Evolutionary conservation across 2,113 vertebrate genomes (phyloP), one percentile per base, ranked within the genome.

Genomic region (Xyrauchen texanus): DNA sequence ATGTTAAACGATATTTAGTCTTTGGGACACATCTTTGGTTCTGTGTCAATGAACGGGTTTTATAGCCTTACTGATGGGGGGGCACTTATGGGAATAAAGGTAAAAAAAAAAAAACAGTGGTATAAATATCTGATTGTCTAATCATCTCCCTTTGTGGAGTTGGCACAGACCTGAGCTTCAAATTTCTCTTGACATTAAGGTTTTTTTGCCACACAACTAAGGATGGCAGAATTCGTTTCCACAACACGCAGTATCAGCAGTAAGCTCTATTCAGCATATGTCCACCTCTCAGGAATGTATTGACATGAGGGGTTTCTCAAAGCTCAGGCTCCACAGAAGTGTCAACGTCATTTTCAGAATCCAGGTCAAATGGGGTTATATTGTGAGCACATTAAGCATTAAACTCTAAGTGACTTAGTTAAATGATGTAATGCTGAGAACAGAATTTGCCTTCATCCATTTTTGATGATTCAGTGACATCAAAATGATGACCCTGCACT

Each of bases 141-240:
- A 72, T 72, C 60, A 72, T n/a, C 55, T 72, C 21, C 21, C 21
- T 10, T 13, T 72, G 58, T 73, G 70, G 15, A 6, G 55, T 58
- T 13, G 55, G 1, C 21, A 34, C 21, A 34, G 21, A 34, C 21
- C 21, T 34, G 21, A 34, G 3, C 21, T 34, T 34, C 21, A 34
- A 3, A 15, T 58, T 58, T 58, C 55, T 58, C 55, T 3, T 52
- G 51, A 52, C 51, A 9, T 12, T 12, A 58, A 58, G 13, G 12
- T 15, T 58, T n/a, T 58, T 6, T 58, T 3, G 0, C n/a, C 55
- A 58, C 55, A 58, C 55, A 15, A 58, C 55, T 6, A 58, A 7
- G 55, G 15, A 13, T 15, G 3, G 55, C 55, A 7, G 55, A 15
- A 58, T 58, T 7, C 15, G 13, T 58, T 58, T n/a, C 2, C 55